Conservation (phyloP, 1,140 invertebrate genomes). For the Zophobas atratus region DNA sequence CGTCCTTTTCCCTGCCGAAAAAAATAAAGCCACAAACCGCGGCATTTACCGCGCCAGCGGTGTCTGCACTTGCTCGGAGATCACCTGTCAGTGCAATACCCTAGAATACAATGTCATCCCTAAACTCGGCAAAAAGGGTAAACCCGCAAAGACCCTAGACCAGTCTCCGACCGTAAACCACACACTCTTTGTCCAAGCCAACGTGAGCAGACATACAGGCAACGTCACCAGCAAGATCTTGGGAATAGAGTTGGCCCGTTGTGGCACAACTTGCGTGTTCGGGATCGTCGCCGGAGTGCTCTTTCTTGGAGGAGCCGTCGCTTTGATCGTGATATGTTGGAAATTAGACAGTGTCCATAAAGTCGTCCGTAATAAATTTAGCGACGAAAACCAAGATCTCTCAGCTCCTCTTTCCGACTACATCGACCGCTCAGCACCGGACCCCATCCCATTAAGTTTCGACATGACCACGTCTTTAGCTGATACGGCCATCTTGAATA, state of each 20-base stretch:
- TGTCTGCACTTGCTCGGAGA: slow-evolving; percentile 57
- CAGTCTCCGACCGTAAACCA: not conserved
- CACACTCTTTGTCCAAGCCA: slow-evolving; percentile 14
- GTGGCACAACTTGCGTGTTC: slow-evolving; percentile 63
- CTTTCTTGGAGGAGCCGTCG: slow-evolving; percentile 57
- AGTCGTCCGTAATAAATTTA: slow-evolving; percentile 56
- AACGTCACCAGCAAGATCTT: slow-evolving; percentile 48
- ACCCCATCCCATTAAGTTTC: slow-evolving; percentile 64
- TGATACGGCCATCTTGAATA: slow-evolving; percentile 45
- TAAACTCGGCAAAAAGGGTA: slow-evolving; percentile 12
- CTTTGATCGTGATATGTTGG: slow-evolving; percentile 60
- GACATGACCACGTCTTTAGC: slow-evolving; percentile 59
- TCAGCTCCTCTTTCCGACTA: slow-evolving; percentile 62
- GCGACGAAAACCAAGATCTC: slow-evolving; percentile 58
- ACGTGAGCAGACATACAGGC: slow-evolving; percentile 28
- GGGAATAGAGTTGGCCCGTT: slow-evolving; percentile 55
- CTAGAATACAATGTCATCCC: not conserved
- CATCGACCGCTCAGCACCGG: slow-evolving; percentile 56
- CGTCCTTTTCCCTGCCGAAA: slow-evolving; percentile 54
- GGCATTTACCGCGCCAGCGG: slow-evolving; percentile 62
- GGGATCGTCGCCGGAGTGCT: slow-evolving; percentile 60
- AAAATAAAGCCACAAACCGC: slow-evolving; percentile 56
- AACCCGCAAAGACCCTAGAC: slow-evolving; percentile 1
- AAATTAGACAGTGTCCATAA: slow-evolving; percentile 57
- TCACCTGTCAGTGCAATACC: slow-evolving; percentile 52